Percentiles rank a stretch among this genome's conserved stretches.
Evolutionary conservation across 2,888 invertebrate genomes (phyloP).

Genomic region (Standfussiana lucernea): DNA sequence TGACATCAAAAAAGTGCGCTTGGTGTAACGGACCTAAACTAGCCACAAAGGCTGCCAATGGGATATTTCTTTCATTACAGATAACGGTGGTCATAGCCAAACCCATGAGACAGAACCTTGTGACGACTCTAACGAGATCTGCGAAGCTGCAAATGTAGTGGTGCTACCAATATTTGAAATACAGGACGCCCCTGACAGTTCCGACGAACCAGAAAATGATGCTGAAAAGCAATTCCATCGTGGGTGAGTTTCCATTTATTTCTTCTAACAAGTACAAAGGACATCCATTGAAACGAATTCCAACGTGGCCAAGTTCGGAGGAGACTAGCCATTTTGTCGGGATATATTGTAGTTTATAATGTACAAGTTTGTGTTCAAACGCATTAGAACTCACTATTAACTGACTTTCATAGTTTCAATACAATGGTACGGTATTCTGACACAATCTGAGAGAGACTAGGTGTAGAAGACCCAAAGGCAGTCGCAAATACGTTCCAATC

Average conservation of each 20-base stretch:
- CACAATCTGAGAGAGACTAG: neutral
- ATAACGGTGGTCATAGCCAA: neutral
- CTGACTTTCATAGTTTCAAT: neutral
- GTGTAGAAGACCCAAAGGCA: neutral
- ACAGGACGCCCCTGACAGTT: slow-evolving; percentile 7
- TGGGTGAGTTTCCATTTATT: slow-evolving; percentile 23
- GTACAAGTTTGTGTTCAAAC: neutral
- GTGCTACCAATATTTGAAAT: slow-evolving; percentile 50
- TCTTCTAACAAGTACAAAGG: neutral
- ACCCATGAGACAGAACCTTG: neutral
- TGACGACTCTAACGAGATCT: neutral
- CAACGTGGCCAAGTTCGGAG: neutral
- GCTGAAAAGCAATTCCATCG: slow-evolving; percentile 19
- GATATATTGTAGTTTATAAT: neutral
- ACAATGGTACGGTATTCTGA: too few relatives aligned
- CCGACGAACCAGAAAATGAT: slow-evolving; percentile 18
- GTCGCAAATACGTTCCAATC: neutral
- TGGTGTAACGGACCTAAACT: neutral
- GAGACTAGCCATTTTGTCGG: neutral
- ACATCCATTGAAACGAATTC: neutral
- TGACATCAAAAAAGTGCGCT: too few relatives aligned
- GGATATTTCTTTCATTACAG: neutral
- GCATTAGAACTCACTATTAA: neutral
- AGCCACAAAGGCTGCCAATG: neutral
- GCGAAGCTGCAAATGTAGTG: neutral